phyloP scores from a whole-genome alignment of 2,797 vertebrate genomes.

The Takifugu ocellatus region DNA sequence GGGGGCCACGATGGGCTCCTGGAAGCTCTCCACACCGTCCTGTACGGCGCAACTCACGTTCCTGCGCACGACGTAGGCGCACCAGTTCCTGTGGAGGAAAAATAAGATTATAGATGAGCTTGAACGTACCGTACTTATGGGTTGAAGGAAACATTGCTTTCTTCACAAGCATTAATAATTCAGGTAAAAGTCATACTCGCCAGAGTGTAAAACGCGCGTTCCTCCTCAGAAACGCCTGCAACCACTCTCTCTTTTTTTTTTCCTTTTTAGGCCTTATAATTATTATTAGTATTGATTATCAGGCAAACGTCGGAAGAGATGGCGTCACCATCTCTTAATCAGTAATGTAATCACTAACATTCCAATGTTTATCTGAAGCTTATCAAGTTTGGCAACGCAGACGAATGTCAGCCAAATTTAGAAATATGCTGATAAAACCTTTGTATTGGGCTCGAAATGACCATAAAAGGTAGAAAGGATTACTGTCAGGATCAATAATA shows the following conservation, averaged over 20 bases:
- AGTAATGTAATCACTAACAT: conserved; percentile 23
- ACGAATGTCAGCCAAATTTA: conserved; percentile 38
- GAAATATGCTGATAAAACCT: conserved; percentile 37
- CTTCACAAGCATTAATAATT: too few relatives aligned
- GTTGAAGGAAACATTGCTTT: too few relatives aligned
- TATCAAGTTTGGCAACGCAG: conserved; percentile 41
- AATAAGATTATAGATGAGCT: conserved; percentile 6
- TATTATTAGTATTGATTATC: conserved; percentile 8
- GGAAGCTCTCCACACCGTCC: conserved; percentile 85
- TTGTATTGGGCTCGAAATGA: conserved; percentile 7
- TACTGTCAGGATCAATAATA: conserved; percentile 1
- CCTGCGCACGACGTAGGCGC: conserved; percentile 91
- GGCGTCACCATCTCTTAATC: too few relatives aligned
- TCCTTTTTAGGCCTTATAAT: background rate
- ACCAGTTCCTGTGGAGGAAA: conserved; percentile 87
- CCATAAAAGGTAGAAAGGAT: conserved; percentile 26
- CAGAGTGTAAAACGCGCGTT: too few relatives aligned
- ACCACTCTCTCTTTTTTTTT: background rate
- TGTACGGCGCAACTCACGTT: conserved; percentile 94
- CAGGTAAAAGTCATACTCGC: too few relatives aligned
- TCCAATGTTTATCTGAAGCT: conserved; percentile 41
- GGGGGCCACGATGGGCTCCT: conserved; percentile 83
- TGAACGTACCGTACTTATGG: background rate
- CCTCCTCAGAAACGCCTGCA: too few relatives aligned
- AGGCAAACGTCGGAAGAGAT: background rate